Conservation (phyloP, 30 jellyfish, hydroid and myxozoan genomes). For the Turritopsis dohrnii region DNA sequence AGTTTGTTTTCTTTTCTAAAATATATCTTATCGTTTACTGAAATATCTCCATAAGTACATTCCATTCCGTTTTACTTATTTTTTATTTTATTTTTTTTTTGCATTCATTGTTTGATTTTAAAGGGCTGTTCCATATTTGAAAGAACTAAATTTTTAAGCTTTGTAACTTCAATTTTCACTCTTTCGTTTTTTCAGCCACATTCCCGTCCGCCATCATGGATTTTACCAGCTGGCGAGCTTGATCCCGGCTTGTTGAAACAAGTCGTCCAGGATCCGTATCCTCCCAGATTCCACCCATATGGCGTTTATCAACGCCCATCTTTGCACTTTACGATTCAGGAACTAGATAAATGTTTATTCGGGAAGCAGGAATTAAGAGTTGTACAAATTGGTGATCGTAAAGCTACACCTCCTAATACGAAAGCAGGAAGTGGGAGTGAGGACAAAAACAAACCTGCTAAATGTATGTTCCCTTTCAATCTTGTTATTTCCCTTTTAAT, state of each 20-base stretch:
- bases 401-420: slow-evolving; percentile 17
- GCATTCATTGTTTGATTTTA: no score
- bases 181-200: background rate
- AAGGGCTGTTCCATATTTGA: no score
- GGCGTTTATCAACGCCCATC: slow-evolving; percentile 31
- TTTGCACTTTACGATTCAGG: slow-evolving; percentile 63
- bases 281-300: slow-evolving; percentile 63
- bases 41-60: no score
- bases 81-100: no score
- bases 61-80: no score
- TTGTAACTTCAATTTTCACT: no score
- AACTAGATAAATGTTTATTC: slow-evolving; percentile 63
- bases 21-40: no score
- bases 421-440: slow-evolving; percentile 16
- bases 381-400: slow-evolving; percentile 55
- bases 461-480: slow-evolving; percentile 41
- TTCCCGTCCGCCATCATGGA: slow-evolving; percentile 13
- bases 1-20: no score
- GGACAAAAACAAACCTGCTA: slow-evolving; percentile 81
- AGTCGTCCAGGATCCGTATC: slow-evolving; percentile 11
- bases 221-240: background rate
- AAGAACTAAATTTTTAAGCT: no score
- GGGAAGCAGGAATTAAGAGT: slow-evolving; percentile 87
- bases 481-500: no score
- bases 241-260: slow-evolving; percentile 19